A percentile compares a stretch with the other conserved stretches of the same genome.
These are phyloP conservation scores for Cryptocephalus moraei DNA, from an alignment of 2,888 invertebrate species.

Conservation along the genomic window DNA sequence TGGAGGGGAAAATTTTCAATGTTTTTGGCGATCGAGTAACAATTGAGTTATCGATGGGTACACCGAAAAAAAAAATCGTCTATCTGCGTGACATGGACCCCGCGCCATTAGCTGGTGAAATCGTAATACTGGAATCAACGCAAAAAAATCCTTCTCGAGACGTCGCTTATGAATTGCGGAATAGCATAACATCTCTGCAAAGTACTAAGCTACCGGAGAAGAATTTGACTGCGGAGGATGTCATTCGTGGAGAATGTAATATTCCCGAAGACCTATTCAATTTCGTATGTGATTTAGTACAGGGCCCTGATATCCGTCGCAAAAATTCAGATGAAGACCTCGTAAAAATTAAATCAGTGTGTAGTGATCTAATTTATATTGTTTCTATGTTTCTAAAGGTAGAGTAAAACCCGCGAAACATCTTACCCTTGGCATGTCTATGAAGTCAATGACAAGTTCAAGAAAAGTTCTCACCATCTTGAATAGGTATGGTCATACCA, in stretches of 20 bases:
- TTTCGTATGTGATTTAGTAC: not conserved
- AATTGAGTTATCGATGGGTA: constrained; percentile 1
- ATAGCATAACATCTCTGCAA: constrained; percentile 1
- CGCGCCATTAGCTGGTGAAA: constrained; percentile 2
- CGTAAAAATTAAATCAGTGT: constrained; percentile 8
- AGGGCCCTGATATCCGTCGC: constrained; percentile 1
- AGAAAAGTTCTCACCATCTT: constrained; percentile 20
- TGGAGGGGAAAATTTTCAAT: not conserved
- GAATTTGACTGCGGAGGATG: constrained; percentile 1
- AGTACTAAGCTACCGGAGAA: constrained; percentile 1
- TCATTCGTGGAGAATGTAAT: constrained; percentile 1
- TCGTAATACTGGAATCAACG: constrained; percentile 1
- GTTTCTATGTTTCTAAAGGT: constrained; percentile 20
- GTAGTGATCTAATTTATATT: constrained; percentile 19
- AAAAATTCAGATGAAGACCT: constrained; percentile 1
- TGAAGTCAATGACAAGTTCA: constrained; percentile 21
- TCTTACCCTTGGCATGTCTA: constrained; percentile 17
- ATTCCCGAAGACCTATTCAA: not conserved
- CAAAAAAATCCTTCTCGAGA: constrained; percentile 3
- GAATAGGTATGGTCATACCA: constrained; percentile 23
- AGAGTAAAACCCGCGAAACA: constrained; percentile 20
- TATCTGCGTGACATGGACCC: constrained; percentile 2
- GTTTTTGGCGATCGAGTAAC: constrained; percentile 4
- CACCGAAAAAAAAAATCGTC: constrained; percentile 2
- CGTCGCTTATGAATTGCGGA: constrained; percentile 3